Percentiles rank a stretch among this genome's conserved stretches.
Conservation (phyloP, 2,113 vertebrate species). For the Melanocharis versteri region DNA sequence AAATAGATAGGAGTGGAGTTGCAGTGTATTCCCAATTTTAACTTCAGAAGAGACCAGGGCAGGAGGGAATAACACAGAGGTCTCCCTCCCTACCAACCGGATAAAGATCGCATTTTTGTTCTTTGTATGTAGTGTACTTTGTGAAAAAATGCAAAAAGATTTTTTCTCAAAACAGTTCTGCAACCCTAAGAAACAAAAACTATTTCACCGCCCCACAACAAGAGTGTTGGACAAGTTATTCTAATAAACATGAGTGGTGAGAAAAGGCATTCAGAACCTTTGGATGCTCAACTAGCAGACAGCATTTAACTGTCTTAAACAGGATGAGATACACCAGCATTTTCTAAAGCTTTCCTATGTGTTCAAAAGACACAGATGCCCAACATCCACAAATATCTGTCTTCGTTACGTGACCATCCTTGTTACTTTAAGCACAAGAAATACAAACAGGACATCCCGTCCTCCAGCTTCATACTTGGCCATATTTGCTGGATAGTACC, state of each 20-base stretch:
- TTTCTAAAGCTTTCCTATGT: not conserved
- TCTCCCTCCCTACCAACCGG: rapidly evolving
- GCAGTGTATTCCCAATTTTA: not conserved
- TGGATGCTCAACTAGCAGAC: not conserved
- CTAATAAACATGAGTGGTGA: not conserved
- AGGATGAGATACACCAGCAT: not conserved
- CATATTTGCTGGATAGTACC: not conserved
- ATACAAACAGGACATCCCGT: not conserved
- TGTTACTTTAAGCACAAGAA: not conserved
- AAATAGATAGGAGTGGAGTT: not conserved
- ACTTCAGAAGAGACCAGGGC: not conserved
- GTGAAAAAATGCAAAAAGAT: not conserved
- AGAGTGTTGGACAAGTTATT: not conserved
- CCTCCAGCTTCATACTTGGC: not conserved
- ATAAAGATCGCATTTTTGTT: not conserved
- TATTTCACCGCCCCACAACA: not conserved
- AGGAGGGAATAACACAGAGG: not conserved
- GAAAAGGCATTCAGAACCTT: not conserved
- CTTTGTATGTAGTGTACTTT: not conserved
- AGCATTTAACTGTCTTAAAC: not conserved
- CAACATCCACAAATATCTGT: not conserved
- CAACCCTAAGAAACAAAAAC: not conserved
- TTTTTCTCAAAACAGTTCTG: not conserved
- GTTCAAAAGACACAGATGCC: not conserved
- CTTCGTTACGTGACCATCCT: not conserved